Conservation (phyloP, 2,888 invertebrate genomes). For the Tigriopus californicus region DNA sequence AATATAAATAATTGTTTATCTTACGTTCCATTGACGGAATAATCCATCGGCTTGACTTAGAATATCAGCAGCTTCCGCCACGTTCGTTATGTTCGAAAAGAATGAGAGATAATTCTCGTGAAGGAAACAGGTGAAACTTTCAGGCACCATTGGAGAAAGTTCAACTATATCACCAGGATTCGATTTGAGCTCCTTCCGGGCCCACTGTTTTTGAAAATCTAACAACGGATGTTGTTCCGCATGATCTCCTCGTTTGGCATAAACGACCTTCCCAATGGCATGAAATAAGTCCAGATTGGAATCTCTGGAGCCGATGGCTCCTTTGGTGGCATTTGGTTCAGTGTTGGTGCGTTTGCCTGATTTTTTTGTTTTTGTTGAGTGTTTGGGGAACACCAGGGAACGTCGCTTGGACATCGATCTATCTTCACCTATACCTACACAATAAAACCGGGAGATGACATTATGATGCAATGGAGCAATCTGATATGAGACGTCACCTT, state of each 20-base stretch:
- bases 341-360: neutral
- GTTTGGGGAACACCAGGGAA: neutral
- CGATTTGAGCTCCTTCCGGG: conserved; percentile 10
- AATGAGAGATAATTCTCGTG: conserved; percentile 40
- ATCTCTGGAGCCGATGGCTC: conserved; percentile 22
- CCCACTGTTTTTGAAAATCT: conserved; percentile 9
- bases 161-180: conserved; percentile 25
- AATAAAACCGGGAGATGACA: too few species aligned
- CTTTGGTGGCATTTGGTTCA: too few species aligned
- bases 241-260: conserved; percentile 28
- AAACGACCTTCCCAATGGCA: conserved; percentile 32
- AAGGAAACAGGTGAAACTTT: conserved; percentile 28
- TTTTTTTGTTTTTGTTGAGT: neutral
- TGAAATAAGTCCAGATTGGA: conserved; percentile 30
- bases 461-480: too few species aligned
- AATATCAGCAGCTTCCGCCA: conserved; percentile 39
- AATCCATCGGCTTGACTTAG: conserved; percentile 51
- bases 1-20: conserved; percentile 18
- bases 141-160: conserved; percentile 26
- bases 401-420: neutral
- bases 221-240: conserved; percentile 18
- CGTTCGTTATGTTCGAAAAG: conserved; percentile 43
- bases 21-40: conserved; percentile 36
- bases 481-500: neutral
- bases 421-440: too few species aligned